These are phyloP conservation scores for Callyntrura sp. DNA, from an alignment of 2,888 invertebrate species.

Conservation along the genomic window DNA sequence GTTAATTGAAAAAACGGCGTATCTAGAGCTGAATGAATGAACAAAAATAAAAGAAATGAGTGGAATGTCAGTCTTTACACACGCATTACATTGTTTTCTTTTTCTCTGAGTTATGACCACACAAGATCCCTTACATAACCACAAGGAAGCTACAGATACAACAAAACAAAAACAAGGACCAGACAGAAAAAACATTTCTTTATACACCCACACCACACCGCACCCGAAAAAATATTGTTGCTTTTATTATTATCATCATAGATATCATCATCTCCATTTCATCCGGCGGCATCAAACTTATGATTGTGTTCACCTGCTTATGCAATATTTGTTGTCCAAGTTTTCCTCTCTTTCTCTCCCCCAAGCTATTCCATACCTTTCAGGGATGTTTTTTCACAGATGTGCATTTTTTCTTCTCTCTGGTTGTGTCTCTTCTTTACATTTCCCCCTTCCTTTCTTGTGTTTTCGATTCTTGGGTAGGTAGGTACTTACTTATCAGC, in stretches of 20 bases:
- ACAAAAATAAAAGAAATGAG: conserved; percentile 53
- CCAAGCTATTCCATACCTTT: no score
- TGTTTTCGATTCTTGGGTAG: not conserved
- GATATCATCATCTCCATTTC: not conserved
- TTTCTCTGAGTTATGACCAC: not conserved
- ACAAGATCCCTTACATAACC: conserved; percentile 25
- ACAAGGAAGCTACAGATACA: conserved; percentile 8
- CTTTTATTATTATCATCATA: conserved; percentile 7
- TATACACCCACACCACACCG: not conserved
- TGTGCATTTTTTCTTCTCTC: not conserved
- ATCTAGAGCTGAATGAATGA: conserved; percentile 29
- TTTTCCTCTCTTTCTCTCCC: no score
- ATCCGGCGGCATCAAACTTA: not conserved
- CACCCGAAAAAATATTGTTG: not conserved
- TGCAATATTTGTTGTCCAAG: no score
- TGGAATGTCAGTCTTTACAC: conserved; percentile 52
- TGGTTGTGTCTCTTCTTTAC: not conserved
- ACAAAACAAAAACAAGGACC: not conserved
- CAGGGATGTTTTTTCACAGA: not conserved
- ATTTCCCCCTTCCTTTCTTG: not conserved
- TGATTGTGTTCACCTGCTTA: no score
- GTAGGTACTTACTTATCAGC: not conserved
- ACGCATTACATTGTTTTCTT: conserved; percentile 36
- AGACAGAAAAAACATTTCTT: not conserved
- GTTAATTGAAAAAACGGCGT: no score